Percentiles rank a stretch among this genome's conserved stretches.
Evolutionary conservation across 2,113 vertebrate species (phyloP).

Genomic region (Promerops cafer): DNA sequence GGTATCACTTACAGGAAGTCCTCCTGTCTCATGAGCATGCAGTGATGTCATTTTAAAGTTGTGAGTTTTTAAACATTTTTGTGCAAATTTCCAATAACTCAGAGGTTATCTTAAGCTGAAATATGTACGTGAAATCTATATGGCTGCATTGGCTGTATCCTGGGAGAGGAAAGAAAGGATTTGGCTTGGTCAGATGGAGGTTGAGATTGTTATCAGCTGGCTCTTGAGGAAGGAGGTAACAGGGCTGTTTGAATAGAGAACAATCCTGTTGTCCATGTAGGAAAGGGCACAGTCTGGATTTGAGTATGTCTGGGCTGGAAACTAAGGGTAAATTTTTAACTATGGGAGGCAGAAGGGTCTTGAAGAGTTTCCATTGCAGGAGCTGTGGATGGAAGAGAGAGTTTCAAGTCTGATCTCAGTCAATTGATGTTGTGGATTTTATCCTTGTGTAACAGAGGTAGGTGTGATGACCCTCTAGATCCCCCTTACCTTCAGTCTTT

Average conservation of each 20-base stretch:
- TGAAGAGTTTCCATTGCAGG: background rate
- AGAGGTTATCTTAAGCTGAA: background rate
- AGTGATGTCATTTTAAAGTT: background rate
- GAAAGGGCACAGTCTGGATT: background rate
- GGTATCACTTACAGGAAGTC: background rate
- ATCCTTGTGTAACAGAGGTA: rapidly evolving
- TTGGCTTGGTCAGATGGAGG: background rate
- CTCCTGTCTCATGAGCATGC: background rate
- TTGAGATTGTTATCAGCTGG: background rate
- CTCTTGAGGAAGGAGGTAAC: background rate
- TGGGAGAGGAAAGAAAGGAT: background rate
- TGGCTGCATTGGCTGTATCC: background rate
- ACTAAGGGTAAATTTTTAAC: background rate
- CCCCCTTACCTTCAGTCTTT: background rate
- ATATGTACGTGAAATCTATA: rapidly evolving
- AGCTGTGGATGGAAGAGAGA: background rate
- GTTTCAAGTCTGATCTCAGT: background rate
- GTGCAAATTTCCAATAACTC: background rate
- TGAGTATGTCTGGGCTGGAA: background rate
- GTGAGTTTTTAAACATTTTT: background rate
- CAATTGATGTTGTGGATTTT: background rate
- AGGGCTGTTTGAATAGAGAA: background rate
- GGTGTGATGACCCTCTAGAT: background rate
- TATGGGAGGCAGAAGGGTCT: background rate
- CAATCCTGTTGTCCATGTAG: background rate